phyloP scores from a whole-genome alignment of 2,113 vertebrate genomes.

The Stictonetta naevosa region DNA sequence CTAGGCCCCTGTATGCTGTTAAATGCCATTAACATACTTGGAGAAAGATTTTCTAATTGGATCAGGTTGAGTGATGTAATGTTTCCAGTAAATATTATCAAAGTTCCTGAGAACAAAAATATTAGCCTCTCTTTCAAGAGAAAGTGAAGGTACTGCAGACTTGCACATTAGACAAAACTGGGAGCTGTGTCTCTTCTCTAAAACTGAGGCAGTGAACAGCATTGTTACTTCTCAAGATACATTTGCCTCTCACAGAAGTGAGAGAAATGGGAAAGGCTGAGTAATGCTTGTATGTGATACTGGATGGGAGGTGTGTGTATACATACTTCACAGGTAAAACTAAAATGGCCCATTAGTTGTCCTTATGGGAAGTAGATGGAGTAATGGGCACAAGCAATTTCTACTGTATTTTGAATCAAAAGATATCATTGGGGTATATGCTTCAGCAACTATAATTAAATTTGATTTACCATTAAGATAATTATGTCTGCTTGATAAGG shows the following conservation, averaged over 20 bases:
- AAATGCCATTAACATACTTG: neutral
- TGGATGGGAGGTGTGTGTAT: neutral
- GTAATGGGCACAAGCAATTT: neutral
- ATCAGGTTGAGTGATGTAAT: neutral
- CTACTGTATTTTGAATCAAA: neutral
- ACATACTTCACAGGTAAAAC: neutral
- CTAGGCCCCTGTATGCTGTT: neutral
- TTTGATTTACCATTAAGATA: neutral
- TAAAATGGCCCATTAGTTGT: neutral
- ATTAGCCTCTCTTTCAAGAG: neutral
- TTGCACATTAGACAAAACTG: neutral
- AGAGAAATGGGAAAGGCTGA: neutral
- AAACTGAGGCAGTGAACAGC: neutral
- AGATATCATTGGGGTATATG: neutral
- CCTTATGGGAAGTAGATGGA: neutral
- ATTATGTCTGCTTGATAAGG: neutral
- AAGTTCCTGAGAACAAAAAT: neutral
- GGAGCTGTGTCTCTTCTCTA: neutral
- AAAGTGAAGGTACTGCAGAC: neutral
- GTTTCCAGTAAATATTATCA: neutral
- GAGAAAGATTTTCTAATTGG: neutral
- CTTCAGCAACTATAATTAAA: neutral
- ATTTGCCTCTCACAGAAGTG: too few relatives aligned
- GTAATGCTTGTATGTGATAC: neutral
- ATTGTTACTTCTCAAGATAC: neutral